Evolutionary conservation across 2,888 invertebrate genomes (phyloP).

Genomic region (Mesorhabditis belari): DNA sequence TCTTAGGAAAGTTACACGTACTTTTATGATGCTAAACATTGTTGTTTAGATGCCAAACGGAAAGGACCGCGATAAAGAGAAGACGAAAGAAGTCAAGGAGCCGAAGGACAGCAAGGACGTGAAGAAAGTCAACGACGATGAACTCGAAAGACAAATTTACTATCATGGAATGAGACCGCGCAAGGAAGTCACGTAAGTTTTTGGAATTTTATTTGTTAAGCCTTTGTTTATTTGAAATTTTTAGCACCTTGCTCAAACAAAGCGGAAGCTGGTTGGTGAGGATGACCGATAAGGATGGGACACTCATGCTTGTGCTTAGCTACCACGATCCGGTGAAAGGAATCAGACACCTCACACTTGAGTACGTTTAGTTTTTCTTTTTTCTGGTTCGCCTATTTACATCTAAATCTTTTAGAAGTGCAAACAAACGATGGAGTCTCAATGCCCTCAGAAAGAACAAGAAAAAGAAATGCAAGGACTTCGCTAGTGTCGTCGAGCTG

Average conservation of each 20-base stretch:
- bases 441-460: background rate
- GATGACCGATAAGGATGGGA: conserved; percentile 18
- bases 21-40: too few species aligned
- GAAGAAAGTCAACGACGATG: too few species aligned
- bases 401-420: background rate
- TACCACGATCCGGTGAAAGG: conserved; percentile 3
- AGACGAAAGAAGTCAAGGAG: too few species aligned
- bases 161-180: conserved; percentile 28
- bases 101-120: too few species aligned
- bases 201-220: background rate
- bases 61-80: too few species aligned
- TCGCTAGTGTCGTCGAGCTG: conserved; percentile 17
- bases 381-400: background rate
- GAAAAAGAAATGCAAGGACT: conserved; percentile 3
- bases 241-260: conserved; percentile 10
- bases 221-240: background rate
- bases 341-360: conserved; percentile 8
- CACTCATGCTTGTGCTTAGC: conserved; percentile 14
- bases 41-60: too few species aligned
- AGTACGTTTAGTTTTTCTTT: conserved; percentile 3
- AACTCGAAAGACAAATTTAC: conserved; percentile 22
- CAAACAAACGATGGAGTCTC: background rate
- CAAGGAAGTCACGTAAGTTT: conserved; percentile 24
- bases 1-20: too few species aligned
- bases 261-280: conserved; percentile 34